Percentiles rank a stretch among this genome's conserved stretches.
Conservation (phyloP, 92 coral and sea anemone species). For the Heliopora coerulea region DNA sequence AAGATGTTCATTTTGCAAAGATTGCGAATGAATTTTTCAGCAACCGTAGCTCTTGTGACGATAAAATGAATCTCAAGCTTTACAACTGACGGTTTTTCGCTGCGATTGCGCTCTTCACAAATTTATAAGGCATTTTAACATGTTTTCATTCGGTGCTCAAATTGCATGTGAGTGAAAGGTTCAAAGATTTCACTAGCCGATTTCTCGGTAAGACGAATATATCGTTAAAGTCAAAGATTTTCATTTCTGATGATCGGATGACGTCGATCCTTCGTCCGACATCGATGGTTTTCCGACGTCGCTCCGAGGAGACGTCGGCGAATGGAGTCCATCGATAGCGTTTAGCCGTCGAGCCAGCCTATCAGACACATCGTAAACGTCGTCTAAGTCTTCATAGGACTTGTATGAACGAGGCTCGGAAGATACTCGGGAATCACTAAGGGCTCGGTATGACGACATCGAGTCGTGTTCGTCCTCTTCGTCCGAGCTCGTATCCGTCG, state of each 20-base stretch:
- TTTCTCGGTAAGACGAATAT: background rate
- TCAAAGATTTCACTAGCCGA: too few species aligned
- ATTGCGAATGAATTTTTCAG: too few species aligned
- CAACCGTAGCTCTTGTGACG: too few species aligned
- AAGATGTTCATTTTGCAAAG: too few species aligned
- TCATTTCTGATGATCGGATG: slow-evolving; percentile 24
- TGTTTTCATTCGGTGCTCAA: too few species aligned
- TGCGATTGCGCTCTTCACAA: too few species aligned
- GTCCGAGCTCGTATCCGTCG: slow-evolving; percentile 61
- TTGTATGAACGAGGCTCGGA: slow-evolving; percentile 97
- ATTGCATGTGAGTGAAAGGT: too few species aligned
- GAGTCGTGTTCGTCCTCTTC: slow-evolving; percentile 58
- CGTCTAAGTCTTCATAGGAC: slow-evolving; percentile 84
- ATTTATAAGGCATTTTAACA: too few species aligned
- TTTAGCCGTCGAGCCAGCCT: slow-evolving; percentile 51
- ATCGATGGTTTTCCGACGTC: slow-evolving; percentile 21
- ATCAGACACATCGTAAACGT: slow-evolving; percentile 57
- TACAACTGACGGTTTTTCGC: too few species aligned
- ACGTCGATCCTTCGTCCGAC: slow-evolving; percentile 39
- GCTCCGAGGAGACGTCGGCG: slow-evolving; percentile 33
- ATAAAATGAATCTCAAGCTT: too few species aligned
- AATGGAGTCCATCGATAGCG: slow-evolving; percentile 47
- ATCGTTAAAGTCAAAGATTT: background rate
- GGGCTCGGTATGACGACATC: slow-evolving; percentile 54
- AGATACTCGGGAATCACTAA: slow-evolving; percentile 63